Percentiles rank a stretch among this genome's conserved stretches.
phyloP scores from a whole-genome alignment of 2,113 vertebrate species.

The Sphyrna mokarran region DNA sequence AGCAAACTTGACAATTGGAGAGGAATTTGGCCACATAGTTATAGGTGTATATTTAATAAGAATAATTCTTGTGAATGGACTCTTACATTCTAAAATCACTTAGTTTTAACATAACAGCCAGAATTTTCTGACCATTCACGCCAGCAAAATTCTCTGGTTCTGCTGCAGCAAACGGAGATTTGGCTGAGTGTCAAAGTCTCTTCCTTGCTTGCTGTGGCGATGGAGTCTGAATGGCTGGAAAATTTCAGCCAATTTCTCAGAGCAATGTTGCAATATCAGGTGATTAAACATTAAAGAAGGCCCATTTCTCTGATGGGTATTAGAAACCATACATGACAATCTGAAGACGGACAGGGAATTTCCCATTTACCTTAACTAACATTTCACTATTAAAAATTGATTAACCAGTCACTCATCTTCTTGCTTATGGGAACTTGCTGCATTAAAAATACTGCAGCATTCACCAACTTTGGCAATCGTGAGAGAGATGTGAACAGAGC shows the following conservation, averaged over 20 bases:
- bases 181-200: no score
- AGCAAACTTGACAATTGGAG: no score
- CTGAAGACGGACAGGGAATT: not conserved
- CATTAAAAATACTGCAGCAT: not conserved
- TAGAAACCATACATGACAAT: not conserved
- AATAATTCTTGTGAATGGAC: not conserved
- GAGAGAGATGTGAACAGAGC: not conserved
- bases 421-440: not conserved
- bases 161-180: no score
- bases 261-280: not conserved
- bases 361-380: not conserved
- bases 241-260: not conserved
- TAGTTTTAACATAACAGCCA: no score
- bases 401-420: not conserved
- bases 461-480: not conserved
- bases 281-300: not conserved
- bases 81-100: not conserved
- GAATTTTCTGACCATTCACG: no score
- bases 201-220: no score
- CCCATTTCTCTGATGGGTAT: not conserved
- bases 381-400: not conserved
- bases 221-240: no score
- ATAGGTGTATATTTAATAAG: not conserved
- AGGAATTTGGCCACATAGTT: no score
- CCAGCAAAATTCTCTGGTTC: no score